Conservation (phyloP, 2,797 vertebrate genomes). For the Periparus ater region DNA sequence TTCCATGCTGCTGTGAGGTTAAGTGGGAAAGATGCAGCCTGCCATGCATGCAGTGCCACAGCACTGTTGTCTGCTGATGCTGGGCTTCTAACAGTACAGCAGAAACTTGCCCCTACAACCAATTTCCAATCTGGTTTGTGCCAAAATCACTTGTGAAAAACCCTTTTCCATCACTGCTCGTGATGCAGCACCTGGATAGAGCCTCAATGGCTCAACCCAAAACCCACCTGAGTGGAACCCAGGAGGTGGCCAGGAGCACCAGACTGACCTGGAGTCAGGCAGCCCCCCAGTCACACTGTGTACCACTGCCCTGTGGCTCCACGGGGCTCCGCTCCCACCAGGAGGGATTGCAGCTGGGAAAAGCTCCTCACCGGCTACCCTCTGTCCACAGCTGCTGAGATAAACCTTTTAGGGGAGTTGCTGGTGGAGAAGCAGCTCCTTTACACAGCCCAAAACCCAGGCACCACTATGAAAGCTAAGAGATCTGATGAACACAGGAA, state of each 20-base stretch:
- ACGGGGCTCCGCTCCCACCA: background rate
- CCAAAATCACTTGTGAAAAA: background rate
- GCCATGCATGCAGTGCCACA: background rate
- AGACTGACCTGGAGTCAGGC: background rate
- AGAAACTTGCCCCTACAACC: background rate
- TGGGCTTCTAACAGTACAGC: background rate
- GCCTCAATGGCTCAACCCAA: background rate
- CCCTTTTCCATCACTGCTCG: no score
- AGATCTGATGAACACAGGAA: background rate
- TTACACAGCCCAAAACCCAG: background rate
- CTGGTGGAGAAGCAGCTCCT: accelerated
- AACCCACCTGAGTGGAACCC: accelerated
- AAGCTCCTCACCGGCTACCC: background rate
- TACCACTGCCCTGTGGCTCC: background rate
- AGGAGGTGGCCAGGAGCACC: background rate
- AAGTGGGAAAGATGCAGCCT: accelerated
- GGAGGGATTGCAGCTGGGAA: background rate
- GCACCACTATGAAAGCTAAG: background rate
- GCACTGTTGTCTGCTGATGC: background rate
- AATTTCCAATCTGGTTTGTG: background rate
- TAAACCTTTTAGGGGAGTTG: background rate
- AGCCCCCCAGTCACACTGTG: background rate
- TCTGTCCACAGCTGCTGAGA: background rate
- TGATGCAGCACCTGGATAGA: background rate
- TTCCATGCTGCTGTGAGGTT: accelerated